A percentile compares a stretch with the other conserved stretches of the same genome.
phyloP scores from a whole-genome alignment of 2,888 invertebrate species.

The Drosophila robusta region DNA sequence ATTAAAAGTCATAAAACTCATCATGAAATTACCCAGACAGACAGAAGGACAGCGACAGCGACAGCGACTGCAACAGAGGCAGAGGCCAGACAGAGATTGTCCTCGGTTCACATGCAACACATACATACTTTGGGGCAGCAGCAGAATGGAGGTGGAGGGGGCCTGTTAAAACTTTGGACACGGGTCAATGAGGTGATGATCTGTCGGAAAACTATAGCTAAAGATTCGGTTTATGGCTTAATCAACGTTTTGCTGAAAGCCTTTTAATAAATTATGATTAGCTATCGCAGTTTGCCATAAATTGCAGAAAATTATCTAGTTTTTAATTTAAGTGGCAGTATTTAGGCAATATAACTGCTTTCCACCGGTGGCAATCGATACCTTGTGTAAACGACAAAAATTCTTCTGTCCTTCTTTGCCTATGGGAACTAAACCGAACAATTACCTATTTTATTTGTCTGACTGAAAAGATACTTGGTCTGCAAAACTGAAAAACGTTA shows the following conservation, averaged over 20 bases:
- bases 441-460: too few relatives aligned
- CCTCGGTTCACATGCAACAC: constrained; percentile 14
- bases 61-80: background rate
- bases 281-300: constrained; percentile 14
- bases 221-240: constrained; percentile 56
- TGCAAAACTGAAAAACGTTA: too few relatives aligned
- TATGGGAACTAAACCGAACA: too few relatives aligned
- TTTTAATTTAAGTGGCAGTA: too few relatives aligned
- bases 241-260: constrained; percentile 48
- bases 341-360: too few relatives aligned
- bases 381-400: too few relatives aligned
- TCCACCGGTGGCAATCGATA: too few relatives aligned
- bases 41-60: constrained; percentile 11
- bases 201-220: constrained; percentile 19
- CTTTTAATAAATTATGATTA: constrained; percentile 51
- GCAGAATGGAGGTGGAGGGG: background rate
- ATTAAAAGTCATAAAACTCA: constrained; percentile 78
- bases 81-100: background rate
- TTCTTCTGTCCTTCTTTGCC: too few relatives aligned
- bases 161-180: constrained; percentile 20
- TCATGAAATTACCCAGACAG: constrained; percentile 68
- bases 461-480: too few relatives aligned
- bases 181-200: constrained; percentile 26
- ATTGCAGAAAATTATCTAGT: too few relatives aligned
- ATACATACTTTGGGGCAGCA: constrained; percentile 5